phyloP scores from a whole-genome alignment of 2,888 invertebrate species.

The Agriopis marginaria region DNA sequence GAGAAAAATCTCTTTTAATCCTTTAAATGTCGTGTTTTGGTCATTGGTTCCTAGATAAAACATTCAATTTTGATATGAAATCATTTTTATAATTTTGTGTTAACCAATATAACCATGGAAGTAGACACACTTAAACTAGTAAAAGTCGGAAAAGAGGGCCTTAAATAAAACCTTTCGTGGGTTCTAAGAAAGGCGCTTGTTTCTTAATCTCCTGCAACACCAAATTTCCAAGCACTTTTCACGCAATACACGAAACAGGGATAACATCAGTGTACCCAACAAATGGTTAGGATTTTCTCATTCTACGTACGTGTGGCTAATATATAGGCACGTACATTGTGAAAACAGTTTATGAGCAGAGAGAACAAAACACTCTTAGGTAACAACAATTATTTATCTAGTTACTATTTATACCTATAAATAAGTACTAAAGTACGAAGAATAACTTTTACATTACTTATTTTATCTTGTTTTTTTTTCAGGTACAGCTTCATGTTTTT shows the following conservation, averaged over 20 bases:
- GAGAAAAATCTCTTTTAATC: too few relatives aligned
- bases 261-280: slow-evolving; percentile 20
- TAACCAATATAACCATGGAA: too few relatives aligned
- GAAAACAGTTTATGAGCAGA: neutral
- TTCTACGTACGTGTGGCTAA: slow-evolving; percentile 15
- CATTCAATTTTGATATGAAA: too few relatives aligned
- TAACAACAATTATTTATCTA: neutral
- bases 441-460: neutral
- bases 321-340: slow-evolving; percentile 3
- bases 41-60: too few relatives aligned
- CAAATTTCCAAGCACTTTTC: slow-evolving; percentile 12
- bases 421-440: too few relatives aligned
- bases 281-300: slow-evolving; percentile 23
- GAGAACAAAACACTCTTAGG: neutral
- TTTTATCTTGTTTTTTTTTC: neutral
- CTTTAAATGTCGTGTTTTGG: too few relatives aligned
- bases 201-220: neutral
- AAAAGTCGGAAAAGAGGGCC: too few relatives aligned
- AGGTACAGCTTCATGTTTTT: neutral
- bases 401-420: too few relatives aligned
- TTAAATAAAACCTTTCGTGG: neutral
- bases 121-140: too few relatives aligned
- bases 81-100: too few relatives aligned
- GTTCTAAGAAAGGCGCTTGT: slow-evolving; percentile 4
- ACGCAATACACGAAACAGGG: slow-evolving; percentile 19